A percentile compares a stretch with the other conserved stretches of the same genome.
phyloP scores from a whole-genome alignment of 2,797 vertebrate species.

The Ataeniobius toweri region DNA sequence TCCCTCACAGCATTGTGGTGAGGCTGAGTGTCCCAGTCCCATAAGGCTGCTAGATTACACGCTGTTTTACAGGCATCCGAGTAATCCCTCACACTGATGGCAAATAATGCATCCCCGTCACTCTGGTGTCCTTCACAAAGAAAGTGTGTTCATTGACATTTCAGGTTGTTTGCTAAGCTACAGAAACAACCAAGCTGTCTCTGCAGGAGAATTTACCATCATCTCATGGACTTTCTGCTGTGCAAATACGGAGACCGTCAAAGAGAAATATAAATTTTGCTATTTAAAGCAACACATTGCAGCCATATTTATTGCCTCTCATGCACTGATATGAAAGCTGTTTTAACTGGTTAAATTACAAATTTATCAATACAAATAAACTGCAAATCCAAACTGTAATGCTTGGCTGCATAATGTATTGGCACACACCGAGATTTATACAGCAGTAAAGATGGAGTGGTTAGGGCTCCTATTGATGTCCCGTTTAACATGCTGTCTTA shows the following conservation, averaged over 20 bases:
- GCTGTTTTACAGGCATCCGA: conserved; percentile 77
- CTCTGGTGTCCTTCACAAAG: conserved; percentile 81
- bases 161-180: conserved; percentile 75
- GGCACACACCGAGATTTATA: conserved; percentile 48
- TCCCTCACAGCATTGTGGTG: conserved; percentile 66
- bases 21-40: conserved; percentile 76
- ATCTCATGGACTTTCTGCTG: conserved; percentile 47
- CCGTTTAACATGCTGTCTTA: conserved; percentile 61
- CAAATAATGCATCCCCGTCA: conserved; percentile 75
- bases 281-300: conserved; percentile 54
- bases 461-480: conserved; percentile 41
- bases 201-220: conserved; percentile 58
- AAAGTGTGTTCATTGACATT: conserved; percentile 80
- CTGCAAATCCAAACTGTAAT: conserved; percentile 21
- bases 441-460: conserved; percentile 7
- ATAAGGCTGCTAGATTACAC: conserved; percentile 81
- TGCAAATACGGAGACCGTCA: conserved; percentile 49
- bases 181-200: conserved; percentile 63
- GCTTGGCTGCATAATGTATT: conserved; percentile 40
- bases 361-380: conserved; percentile 54
- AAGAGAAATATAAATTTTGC: conserved; percentile 38
- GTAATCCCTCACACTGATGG: conserved; percentile 80
- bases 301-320: conserved; percentile 32
- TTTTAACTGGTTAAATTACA: conserved; percentile 44
- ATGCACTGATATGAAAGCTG: conserved; percentile 38